phyloP scores from a whole-genome alignment of 1,140 invertebrate genomes.

The Lordiphosa clarofinis region DNA sequence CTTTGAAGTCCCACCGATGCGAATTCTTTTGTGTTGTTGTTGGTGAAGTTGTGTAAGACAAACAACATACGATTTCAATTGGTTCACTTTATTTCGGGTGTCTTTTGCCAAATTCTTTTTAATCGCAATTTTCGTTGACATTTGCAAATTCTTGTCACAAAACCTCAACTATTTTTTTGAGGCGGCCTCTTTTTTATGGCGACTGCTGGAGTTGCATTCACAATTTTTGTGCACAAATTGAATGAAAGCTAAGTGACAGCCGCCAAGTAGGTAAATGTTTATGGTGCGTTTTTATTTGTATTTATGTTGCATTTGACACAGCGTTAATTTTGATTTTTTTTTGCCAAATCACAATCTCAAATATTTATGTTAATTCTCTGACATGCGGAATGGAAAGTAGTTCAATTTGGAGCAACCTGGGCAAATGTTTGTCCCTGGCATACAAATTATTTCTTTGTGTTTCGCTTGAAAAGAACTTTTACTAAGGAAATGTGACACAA shows the following conservation, averaged over 20 bases:
- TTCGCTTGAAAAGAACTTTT: conserved; percentile 52
- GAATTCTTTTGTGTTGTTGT: too few relatives aligned
- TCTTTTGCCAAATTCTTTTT: conserved; percentile 63
- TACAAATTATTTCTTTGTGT: conserved; percentile 48
- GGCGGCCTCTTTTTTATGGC: conserved; percentile 50
- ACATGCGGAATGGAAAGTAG: conserved; percentile 55
- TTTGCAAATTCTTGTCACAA: conserved; percentile 77
- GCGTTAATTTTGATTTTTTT: conserved; percentile 8
- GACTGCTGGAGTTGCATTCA: conserved; percentile 66
- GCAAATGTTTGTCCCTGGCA: conserved; percentile 59
- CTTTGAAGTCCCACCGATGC: conserved; percentile 28
- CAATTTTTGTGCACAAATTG: conserved; percentile 59
- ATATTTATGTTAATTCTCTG: conserved; percentile 60
- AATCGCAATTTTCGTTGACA: conserved; percentile 72
- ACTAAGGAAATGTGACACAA: conserved; percentile 67
- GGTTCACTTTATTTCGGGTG: conserved; percentile 45
- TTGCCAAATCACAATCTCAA: conserved; percentile 41
- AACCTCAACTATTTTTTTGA: conserved; percentile 63
- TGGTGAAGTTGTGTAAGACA: conserved; percentile 19
- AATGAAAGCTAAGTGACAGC: conserved; percentile 59
- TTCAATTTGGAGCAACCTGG: conserved; percentile 47
- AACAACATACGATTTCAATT: conserved; percentile 64
- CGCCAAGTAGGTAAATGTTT: conserved; percentile 61
- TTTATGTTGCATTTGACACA: conserved; percentile 45
- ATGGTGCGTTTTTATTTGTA: conserved; percentile 39